A percentile compares a stretch with the other conserved stretches of the same genome.
phyloP scores from a whole-genome alignment of 2,797 vertebrate species.

The Acomys russatus region DNA sequence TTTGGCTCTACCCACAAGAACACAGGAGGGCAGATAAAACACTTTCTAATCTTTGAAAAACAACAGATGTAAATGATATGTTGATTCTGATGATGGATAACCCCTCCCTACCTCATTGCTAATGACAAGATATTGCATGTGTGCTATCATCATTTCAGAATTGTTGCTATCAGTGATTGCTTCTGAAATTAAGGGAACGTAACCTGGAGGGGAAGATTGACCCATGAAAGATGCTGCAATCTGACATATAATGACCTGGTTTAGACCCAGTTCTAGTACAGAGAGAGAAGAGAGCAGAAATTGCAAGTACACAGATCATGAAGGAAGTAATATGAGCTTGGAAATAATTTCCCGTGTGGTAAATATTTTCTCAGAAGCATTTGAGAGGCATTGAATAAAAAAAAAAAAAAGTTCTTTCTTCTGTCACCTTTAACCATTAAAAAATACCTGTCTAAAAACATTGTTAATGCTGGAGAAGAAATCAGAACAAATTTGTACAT shows the following conservation, averaged over 20 bases:
- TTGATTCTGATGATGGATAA: neutral
- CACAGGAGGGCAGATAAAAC: neutral
- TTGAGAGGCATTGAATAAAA: neutral
- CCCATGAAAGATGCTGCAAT: neutral
- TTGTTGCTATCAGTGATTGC: neutral
- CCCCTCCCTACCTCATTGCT: neutral
- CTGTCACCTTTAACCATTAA: conserved; percentile 4
- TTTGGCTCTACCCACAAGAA: neutral
- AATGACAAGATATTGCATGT: neutral
- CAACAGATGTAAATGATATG: neutral
- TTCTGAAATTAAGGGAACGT: neutral
- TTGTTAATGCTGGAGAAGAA: neutral
- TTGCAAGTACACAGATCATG: neutral
- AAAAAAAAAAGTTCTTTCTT: neutral
- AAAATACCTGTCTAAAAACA: neutral
- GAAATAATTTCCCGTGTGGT: neutral
- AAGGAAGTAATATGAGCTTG: neutral
- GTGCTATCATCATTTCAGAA: neutral
- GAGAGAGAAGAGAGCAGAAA: neutral
- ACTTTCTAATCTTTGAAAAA: conserved; percentile 39
- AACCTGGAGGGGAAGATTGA: neutral
- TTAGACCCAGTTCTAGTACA: neutral
- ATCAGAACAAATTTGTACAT: neutral
- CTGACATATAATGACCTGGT: neutral
- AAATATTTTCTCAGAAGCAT: conserved; percentile 4